Evolutionary conservation across 2,113 vertebrate species (phyloP).

Genomic region (Sapajus apella): DNA sequence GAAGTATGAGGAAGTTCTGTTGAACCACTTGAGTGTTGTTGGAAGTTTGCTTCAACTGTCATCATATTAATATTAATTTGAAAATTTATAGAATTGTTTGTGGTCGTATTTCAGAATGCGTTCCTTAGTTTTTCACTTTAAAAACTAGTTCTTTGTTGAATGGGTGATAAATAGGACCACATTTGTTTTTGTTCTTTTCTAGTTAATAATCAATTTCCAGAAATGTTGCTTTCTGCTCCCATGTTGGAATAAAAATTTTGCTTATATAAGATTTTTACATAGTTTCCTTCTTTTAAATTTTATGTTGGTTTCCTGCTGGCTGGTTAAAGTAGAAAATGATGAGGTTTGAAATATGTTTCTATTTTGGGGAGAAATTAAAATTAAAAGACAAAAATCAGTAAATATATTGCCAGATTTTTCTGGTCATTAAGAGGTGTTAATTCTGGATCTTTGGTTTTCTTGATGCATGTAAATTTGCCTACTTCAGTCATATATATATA

Average conservation of each 20-base stretch:
- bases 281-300: slow-evolving; percentile 63
- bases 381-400: slow-evolving; percentile 46
- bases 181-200: slow-evolving; percentile 54
- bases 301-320: slow-evolving; percentile 63
- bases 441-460: slow-evolving; percentile 38
- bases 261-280: slow-evolving; percentile 63
- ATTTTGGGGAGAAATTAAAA: slow-evolving; percentile 57
- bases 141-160: neutral
- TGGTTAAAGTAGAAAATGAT: slow-evolving; percentile 53
- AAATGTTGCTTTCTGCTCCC: slow-evolving; percentile 57
- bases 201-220: slow-evolving; percentile 43
- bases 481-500: slow-evolving; percentile 35
- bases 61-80: neutral
- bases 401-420: slow-evolving; percentile 49
- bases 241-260: slow-evolving; percentile 52
- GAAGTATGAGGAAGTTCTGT: neutral
- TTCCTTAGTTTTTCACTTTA: slow-evolving; percentile 2
- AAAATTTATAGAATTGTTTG: slow-evolving; percentile 17
- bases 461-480: slow-evolving; percentile 41
- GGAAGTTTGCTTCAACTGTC: slow-evolving; percentile 32
- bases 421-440: slow-evolving; percentile 38
- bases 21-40: neutral
- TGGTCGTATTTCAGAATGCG: neutral
- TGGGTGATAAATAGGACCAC: neutral
- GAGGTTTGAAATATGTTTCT: slow-evolving; percentile 56